Percentiles rank a stretch among this genome's conserved stretches.
Evolutionary conservation across 2,113 vertebrate species (phyloP).

Genomic region (Phaethornis superciliosus): DNA sequence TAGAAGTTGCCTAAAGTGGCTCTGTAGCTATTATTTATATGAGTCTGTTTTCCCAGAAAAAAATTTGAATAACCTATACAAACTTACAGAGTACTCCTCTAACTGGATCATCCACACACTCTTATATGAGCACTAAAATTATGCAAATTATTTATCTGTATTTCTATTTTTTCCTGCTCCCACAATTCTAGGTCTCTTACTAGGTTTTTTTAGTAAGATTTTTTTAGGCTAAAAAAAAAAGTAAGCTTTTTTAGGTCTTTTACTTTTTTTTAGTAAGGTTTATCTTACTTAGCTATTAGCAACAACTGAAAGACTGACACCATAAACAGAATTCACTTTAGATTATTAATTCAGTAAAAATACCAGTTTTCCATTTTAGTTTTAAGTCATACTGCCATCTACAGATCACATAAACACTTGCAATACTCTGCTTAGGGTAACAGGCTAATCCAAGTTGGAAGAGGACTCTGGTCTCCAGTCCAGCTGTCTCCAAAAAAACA

Average conservation of each 20-base stretch:
- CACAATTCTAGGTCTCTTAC: not conserved
- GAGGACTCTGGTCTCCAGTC: not conserved
- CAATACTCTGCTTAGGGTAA: not conserved
- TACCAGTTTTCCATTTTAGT: not conserved
- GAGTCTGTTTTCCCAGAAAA: not conserved
- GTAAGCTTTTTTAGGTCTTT: no score
- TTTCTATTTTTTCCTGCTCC: not conserved
- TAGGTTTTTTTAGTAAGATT: not conserved
- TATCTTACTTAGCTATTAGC: not conserved
- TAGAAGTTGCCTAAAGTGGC: not conserved
- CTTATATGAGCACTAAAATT: not conserved
- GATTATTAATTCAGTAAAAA: not conserved
- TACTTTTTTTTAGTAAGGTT: no score
- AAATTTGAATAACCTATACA: not conserved
- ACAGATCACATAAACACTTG: constrained; percentile 1
- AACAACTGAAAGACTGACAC: not conserved
- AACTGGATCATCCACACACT: not conserved
- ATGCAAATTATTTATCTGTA: not conserved
- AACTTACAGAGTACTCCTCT: not conserved
- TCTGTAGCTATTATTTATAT: not conserved
- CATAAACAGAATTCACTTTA: not conserved
- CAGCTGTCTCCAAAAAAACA: not conserved
- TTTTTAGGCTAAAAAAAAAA: no score
- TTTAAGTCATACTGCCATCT: constrained; percentile 73
- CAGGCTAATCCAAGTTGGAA: not conserved